phyloP scores from a whole-genome alignment of 2,888 invertebrate species.

The Cepaea hortensis region DNA sequence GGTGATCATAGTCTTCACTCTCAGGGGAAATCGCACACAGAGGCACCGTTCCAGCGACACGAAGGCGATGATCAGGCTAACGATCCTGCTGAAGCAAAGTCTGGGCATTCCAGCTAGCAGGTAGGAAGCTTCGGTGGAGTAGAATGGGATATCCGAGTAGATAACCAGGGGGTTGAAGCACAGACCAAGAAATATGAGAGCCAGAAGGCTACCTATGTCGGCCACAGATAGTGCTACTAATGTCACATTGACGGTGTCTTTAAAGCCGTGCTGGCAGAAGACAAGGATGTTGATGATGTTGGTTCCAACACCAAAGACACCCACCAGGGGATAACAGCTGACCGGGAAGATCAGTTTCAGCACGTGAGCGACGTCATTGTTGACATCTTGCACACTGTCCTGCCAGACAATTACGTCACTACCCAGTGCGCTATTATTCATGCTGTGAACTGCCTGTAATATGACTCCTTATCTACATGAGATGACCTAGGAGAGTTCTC shows the following conservation, averaged over 20 bases:
- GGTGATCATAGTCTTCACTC: not conserved
- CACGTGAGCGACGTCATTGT: not conserved
- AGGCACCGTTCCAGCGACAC: constrained; percentile 1
- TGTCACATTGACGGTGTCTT: constrained; percentile 3
- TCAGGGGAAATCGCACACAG: not conserved
- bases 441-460: too few species aligned
- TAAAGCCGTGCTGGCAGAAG: not conserved
- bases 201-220: not conserved
- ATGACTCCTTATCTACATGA: too few species aligned
- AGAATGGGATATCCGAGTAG: not conserved
- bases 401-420: not conserved
- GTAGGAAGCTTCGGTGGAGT: not conserved
- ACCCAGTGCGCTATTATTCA: too few species aligned
- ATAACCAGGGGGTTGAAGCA: not conserved
- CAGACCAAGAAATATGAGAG: not conserved
- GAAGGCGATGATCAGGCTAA: constrained; percentile 1
- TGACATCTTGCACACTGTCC: not conserved
- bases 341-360: not conserved
- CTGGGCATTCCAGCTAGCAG: constrained; percentile 3
- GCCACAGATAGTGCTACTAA: constrained; percentile 1
- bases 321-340: not conserved
- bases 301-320: not conserved
- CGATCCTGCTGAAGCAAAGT: not conserved
- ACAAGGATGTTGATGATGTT: constrained; percentile 15
- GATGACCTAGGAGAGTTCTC: too few species aligned